A percentile compares a stretch with the other conserved stretches of the same genome.
These are phyloP conservation scores for Trematomus loennbergii DNA, from an alignment of 2,113 vertebrate genomes.

Conservation along the genomic window DNA sequence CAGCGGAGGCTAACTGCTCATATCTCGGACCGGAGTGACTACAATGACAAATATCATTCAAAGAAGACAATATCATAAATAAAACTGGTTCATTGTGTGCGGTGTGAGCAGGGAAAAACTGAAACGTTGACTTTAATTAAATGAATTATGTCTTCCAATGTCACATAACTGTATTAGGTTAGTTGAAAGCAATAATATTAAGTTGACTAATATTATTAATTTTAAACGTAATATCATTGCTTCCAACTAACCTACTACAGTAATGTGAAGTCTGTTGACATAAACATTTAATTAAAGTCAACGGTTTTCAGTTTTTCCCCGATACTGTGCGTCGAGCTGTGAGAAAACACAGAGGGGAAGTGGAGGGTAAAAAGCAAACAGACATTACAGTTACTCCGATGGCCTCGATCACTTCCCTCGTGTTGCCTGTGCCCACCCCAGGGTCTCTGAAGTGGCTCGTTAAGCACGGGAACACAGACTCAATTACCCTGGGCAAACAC, in stretches of 20 bases:
- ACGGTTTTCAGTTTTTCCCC: no score
- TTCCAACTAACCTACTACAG: no score
- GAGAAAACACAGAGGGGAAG: slow-evolving; percentile 48
- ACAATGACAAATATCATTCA: slow-evolving; percentile 11
- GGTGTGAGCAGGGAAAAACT: background rate
- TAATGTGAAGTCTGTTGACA: no score
- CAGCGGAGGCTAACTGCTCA: slow-evolving; percentile 51
- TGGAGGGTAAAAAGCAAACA: slow-evolving; percentile 71
- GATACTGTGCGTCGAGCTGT: background rate
- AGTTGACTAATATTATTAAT: no score
- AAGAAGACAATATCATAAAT: background rate
- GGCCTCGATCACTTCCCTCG: slow-evolving; percentile 75
- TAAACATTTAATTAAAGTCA: no score
- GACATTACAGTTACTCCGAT: slow-evolving; percentile 72
- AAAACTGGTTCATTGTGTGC: slow-evolving; percentile 18
- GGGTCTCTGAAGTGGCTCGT: slow-evolving; percentile 75
- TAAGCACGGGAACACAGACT: slow-evolving; percentile 71
- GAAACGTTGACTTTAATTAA: no score
- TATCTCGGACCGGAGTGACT: slow-evolving; percentile 15
- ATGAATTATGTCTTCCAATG: no score
- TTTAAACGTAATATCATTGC: no score
- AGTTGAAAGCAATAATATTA: no score
- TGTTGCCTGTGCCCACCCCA: slow-evolving; percentile 47
- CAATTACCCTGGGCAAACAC: slow-evolving; percentile 69
- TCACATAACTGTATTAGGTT: no score